These are phyloP conservation scores for Vollenhovia emeryi DNA, from an alignment of 1,140 invertebrate species.

Conservation along the genomic window DNA sequence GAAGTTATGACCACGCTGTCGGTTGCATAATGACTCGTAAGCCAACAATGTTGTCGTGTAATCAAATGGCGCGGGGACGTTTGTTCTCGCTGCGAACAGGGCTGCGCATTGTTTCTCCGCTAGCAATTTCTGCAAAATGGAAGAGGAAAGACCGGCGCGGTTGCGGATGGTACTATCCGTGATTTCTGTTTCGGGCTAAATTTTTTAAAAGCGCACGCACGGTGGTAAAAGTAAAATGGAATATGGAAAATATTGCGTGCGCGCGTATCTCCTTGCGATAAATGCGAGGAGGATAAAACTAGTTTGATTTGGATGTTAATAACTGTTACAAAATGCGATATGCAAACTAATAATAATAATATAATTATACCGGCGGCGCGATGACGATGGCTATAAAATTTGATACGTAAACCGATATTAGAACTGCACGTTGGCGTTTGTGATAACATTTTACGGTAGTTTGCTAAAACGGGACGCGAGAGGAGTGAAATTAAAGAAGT, in stretches of 20 bases:
- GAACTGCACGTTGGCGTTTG: background rate
- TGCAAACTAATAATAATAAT: background rate
- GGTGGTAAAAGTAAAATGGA: background rate
- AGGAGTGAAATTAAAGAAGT: slow-evolving; percentile 21
- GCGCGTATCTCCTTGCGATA: background rate
- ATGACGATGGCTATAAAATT: slow-evolving; percentile 4
- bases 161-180: background rate
- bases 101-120: slow-evolving; percentile 20
- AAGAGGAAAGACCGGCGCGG: background rate
- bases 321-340: background rate
- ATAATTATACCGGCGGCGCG: background rate
- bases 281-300: background rate
- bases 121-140: background rate
- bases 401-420: background rate
- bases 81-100: slow-evolving; percentile 17
- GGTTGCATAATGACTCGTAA: slow-evolving; percentile 67
- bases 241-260: background rate
- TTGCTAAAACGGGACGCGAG: background rate
- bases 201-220: background rate
- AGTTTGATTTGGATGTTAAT: background rate
- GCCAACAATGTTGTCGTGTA: slow-evolving; percentile 66
- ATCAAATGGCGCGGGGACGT: slow-evolving; percentile 58
- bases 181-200: background rate
- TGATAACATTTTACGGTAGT: slow-evolving; percentile 5
- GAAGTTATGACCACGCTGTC: slow-evolving; percentile 45